Conservation (phyloP, 2,888 invertebrate species). For the Archips xylosteana region DNA sequence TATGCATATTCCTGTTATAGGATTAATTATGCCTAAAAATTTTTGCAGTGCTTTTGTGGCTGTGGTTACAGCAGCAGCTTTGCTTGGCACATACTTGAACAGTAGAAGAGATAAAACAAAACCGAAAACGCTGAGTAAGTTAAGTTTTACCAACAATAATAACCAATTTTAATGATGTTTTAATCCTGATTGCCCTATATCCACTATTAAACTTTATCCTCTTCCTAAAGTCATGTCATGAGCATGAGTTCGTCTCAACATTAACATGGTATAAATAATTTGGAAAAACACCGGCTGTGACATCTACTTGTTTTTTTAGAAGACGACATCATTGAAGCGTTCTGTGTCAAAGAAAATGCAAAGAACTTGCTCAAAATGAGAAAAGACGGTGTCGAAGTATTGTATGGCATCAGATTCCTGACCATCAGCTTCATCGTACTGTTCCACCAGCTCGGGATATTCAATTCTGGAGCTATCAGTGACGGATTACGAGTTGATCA, state of each 20-base stretch:
- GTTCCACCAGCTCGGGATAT: slow-evolving; percentile 84
- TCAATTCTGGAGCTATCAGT: slow-evolving; percentile 81
- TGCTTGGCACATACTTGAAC: slow-evolving; percentile 64
- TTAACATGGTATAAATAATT: too few relatives aligned
- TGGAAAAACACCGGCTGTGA: not conserved
- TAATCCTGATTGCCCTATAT: too few relatives aligned
- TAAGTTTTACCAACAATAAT: not conserved
- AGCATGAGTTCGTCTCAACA: too few relatives aligned
- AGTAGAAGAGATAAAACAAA: slow-evolving; percentile 43
- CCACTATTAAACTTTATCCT: too few relatives aligned
- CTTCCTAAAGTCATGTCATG: too few relatives aligned
- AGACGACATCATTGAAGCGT: slow-evolving; percentile 59
- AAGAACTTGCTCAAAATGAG: slow-evolving; percentile 64
- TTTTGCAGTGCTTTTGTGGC: slow-evolving; percentile 57
- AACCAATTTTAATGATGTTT: too few relatives aligned
- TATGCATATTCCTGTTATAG: not conserved
- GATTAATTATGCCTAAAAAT: not conserved
- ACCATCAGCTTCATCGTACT: slow-evolving; percentile 84
- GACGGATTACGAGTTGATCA: slow-evolving; percentile 83
- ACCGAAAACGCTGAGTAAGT: slow-evolving; percentile 47
- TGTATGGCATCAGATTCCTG: slow-evolving; percentile 86
- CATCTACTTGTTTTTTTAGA: slow-evolving; percentile 56
- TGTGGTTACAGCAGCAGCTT: slow-evolving; percentile 48
- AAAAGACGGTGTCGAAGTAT: slow-evolving; percentile 72
- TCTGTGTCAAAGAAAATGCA: slow-evolving; percentile 71